These are phyloP conservation scores for Erynnis tages DNA, from an alignment of 2,888 invertebrate species.

Conservation along the genomic window DNA sequence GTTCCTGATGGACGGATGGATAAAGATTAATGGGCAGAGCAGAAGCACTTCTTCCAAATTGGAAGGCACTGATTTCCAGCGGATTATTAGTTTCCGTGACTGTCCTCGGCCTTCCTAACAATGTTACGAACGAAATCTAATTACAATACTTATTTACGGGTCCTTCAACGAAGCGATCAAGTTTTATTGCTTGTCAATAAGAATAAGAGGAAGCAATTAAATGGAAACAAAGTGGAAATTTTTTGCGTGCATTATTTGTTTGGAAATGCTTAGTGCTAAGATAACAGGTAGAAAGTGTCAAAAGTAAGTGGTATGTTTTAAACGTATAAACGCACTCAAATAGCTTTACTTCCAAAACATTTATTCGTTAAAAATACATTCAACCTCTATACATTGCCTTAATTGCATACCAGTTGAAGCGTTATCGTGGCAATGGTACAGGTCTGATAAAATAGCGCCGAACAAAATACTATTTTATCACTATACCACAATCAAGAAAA, in stretches of 20 bases:
- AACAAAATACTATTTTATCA: slow-evolving; percentile 74
- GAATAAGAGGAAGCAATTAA: background rate
- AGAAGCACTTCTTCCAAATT: slow-evolving; percentile 60
- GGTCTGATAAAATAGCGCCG: slow-evolving; percentile 54
- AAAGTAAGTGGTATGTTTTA: too few relatives aligned
- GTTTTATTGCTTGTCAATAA: slow-evolving; percentile 21
- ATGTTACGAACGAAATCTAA: slow-evolving; percentile 39
- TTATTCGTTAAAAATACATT: background rate
- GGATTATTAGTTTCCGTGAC: slow-evolving; percentile 61
- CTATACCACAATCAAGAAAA: slow-evolving; percentile 64
- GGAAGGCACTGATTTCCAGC: slow-evolving; percentile 44
- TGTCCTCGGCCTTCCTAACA: slow-evolving; percentile 1
- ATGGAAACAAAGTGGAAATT: background rate
- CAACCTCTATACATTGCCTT: background rate
- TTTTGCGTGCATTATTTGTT: too few relatives aligned
- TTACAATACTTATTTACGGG: slow-evolving; percentile 55
- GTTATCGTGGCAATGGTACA: slow-evolving; percentile 31
- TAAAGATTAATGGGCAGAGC: slow-evolving; percentile 59
- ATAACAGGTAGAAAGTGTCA: too few relatives aligned
- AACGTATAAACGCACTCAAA: too few relatives aligned
- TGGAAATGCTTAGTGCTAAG: too few relatives aligned
- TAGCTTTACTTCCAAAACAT: too few relatives aligned
- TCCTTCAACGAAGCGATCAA: slow-evolving; percentile 10
- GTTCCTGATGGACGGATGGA: slow-evolving; percentile 52
- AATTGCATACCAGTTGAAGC: slow-evolving; percentile 5